Conservation (phyloP, 2,797 vertebrate species). For the Pipistrellus pipistrellus region DNA sequence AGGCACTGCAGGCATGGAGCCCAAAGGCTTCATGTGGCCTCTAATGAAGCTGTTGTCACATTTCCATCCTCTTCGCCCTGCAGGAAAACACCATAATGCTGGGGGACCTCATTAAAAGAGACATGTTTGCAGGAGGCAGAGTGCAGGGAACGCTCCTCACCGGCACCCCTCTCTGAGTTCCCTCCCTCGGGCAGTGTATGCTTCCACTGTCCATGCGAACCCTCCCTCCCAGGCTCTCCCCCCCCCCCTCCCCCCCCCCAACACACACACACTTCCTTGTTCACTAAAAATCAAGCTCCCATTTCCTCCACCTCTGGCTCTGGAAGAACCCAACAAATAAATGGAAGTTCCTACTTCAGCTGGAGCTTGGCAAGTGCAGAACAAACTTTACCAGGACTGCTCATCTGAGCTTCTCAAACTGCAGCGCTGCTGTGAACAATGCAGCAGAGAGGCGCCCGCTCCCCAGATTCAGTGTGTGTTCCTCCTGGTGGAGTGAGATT, state of each 20-base stretch:
- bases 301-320: constrained; percentile 54
- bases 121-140: constrained; percentile 43
- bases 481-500: constrained; percentile 73
- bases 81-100: constrained; percentile 68
- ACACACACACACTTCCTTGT: background rate
- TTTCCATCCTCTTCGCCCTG: constrained; percentile 67
- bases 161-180: background rate
- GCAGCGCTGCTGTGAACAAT: constrained; percentile 75
- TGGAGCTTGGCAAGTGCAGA: constrained; percentile 58
- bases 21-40: constrained; percentile 37
- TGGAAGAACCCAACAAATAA: constrained; percentile 60
- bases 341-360: constrained; percentile 72
- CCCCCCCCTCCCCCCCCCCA: too few species aligned
- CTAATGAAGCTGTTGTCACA: constrained; percentile 69
- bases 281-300: constrained; percentile 68
- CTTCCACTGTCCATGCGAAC: background rate
- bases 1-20: constrained; percentile 18
- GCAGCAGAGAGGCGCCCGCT: background rate
- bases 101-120: constrained; percentile 79
- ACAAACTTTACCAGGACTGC: background rate
- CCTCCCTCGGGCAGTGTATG: background rate
- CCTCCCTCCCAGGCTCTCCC: background rate
- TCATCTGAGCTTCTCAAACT: constrained; percentile 60
- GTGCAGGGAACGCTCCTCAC: constrained; percentile 11
- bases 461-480: constrained; percentile 77